These are phyloP conservation scores for Cheilosia soror DNA, from an alignment of 2,888 invertebrate genomes.

Conservation along the genomic window DNA sequence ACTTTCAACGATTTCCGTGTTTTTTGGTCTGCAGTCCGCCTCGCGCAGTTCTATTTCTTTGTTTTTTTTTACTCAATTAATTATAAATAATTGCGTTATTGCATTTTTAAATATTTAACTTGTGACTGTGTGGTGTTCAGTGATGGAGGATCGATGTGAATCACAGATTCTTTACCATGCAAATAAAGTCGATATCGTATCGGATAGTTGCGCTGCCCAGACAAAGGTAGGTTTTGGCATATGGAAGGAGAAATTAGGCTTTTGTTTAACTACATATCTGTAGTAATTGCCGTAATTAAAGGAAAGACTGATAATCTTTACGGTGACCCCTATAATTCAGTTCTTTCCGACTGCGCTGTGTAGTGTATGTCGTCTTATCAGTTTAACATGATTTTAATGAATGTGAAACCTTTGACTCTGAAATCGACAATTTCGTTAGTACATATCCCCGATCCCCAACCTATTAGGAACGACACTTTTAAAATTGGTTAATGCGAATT, in stretches of 20 bases:
- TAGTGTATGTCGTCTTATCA: constrained; percentile 31
- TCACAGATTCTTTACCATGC: constrained; percentile 52
- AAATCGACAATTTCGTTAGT: not conserved
- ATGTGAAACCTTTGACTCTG: constrained; percentile 46
- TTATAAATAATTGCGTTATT: too few species aligned
- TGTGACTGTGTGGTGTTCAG: not conserved
- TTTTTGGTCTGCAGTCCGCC: not conserved
- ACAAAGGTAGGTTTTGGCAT: constrained; percentile 41
- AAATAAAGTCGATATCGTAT: constrained; percentile 43
- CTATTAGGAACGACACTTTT: constrained; percentile 37
- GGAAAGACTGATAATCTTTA: constrained; percentile 32
- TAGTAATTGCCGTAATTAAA: constrained; percentile 20
- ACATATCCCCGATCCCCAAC: not conserved
- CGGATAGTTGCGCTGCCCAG: not conserved
- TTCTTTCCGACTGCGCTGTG: not conserved
- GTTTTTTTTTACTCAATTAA: not conserved
- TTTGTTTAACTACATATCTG: not conserved
- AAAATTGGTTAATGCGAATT: constrained; percentile 7
- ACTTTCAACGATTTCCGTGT: not conserved
- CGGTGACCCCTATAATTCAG: constrained; percentile 11
- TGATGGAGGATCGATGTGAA: constrained; percentile 62
- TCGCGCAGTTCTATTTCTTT: not conserved
- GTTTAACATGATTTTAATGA: constrained; percentile 47
- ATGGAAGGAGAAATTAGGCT: not conserved
- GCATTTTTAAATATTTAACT: too few species aligned